Evolutionary conservation across 2,888 invertebrate species (phyloP).

Genomic region (Anthoptus insignis): DNA sequence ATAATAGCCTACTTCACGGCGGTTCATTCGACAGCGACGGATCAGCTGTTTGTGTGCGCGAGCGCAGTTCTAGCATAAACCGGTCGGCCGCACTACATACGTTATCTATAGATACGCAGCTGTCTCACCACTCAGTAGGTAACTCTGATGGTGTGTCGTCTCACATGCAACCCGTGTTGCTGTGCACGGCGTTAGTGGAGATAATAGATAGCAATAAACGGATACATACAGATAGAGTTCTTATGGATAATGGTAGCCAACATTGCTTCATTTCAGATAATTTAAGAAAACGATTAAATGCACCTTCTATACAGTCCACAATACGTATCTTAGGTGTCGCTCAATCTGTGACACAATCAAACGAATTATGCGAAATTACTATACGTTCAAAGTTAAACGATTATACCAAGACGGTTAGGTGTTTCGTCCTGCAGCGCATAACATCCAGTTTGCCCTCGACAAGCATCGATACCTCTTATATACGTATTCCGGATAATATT

Average conservation of each 20-base stretch:
- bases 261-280: too few species aligned
- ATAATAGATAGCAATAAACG: background rate
- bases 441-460: background rate
- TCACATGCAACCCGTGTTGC: slow-evolving; percentile 21
- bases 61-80: background rate
- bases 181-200: slow-evolving; percentile 30
- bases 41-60: background rate
- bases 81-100: slow-evolving; percentile 1
- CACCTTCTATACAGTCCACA: too few species aligned
- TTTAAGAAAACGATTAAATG: too few species aligned
- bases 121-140: background rate
- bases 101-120: background rate
- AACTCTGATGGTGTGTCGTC: background rate
- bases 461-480: slow-evolving; percentile 19
- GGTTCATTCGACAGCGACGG: background rate
- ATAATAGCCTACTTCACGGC: slow-evolving; percentile 12
- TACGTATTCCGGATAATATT: slow-evolving; percentile 36
- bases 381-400: too few species aligned
- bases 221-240: background rate
- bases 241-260: too few species aligned
- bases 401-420: too few species aligned
- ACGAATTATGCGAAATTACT: too few species aligned
- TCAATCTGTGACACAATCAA: too few species aligned
- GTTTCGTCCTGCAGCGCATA: too few species aligned
- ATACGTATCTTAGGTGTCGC: too few species aligned